Evolutionary conservation across 2,113 vertebrate genomes (phyloP).

Genomic region (Cyprinodon variegatus): DNA sequence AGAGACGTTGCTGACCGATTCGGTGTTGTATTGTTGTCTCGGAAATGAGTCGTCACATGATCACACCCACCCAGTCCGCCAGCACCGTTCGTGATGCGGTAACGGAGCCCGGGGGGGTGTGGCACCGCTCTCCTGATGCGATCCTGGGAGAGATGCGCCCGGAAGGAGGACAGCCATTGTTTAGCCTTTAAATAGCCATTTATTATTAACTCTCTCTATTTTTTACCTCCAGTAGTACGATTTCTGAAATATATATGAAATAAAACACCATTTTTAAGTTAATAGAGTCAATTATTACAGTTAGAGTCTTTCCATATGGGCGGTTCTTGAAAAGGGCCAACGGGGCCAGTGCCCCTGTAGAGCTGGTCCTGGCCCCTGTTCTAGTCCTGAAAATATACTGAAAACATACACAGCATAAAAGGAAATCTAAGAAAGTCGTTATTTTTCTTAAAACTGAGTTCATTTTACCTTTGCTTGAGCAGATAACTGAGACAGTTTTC

Average conservation of each 20-base stretch:
- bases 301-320: background rate
- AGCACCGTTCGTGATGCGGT: conserved; percentile 57
- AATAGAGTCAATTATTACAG: background rate
- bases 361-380: too few relatives aligned
- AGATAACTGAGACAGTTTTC: too few relatives aligned
- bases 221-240: background rate
- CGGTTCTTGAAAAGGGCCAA: too few relatives aligned
- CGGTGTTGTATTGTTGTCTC: conserved; percentile 71
- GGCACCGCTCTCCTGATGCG: conserved; percentile 18
- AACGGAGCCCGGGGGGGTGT: conserved; percentile 50
- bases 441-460: too few relatives aligned
- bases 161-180: background rate
- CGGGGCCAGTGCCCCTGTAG: too few relatives aligned
- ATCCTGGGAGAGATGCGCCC: background rate
- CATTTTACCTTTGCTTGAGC: too few relatives aligned
- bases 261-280: background rate
- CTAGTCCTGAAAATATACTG: too few relatives aligned
- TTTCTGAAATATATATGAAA: background rate
- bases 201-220: background rate
- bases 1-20: conserved; percentile 44
- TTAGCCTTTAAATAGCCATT: too few relatives aligned
- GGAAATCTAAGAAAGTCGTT: too few relatives aligned
- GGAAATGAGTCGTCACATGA: conserved; percentile 79
- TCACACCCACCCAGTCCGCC: conserved; percentile 49
- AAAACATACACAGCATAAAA: too few relatives aligned